Base-by-base conservation (phyloP, 2,113 vertebrate species). In the Aramus guarauna region DNA sequence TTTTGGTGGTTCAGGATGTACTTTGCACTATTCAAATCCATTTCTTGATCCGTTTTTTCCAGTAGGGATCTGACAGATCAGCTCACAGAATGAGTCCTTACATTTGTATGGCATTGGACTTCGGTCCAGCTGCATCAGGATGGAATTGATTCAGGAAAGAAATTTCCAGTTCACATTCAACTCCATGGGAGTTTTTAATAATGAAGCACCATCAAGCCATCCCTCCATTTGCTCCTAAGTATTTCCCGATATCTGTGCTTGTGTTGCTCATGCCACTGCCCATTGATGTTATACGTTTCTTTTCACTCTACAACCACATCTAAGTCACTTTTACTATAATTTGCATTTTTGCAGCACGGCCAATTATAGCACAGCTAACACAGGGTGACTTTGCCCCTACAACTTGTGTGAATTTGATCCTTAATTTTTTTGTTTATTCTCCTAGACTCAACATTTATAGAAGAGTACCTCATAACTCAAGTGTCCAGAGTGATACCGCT, bases 321-420 rank as follows among this genome's bases (percentile, higher is more conserved):
- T 52, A 69, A 75, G 27, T 55, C 29, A 39, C 23, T 75, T 78
- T 32, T 60, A 78, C 10, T 41, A 22, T 32, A 45, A 74, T 59
- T 29, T 53, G 15, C 56, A 68, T 37, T 91, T 95, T 18, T 79
- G 43, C 68, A 76, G 9, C 22, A n/a, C 4, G 10, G 32, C 19
- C 50, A 79, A 56, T 56, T 58, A 67, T 10, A 71, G 41, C 29
- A 73, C 2, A 17, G 39, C 1, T 89, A 20, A 64, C 27, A 74
- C 5, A 9, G 0, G 0, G 20, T 66, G 41, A 79, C 29, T 82
- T 88, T 53, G 19, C 21, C 52, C 16, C 47, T 52, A 1, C 18
- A 72, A 63, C 19, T 26, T 77, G 7, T 29, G 47, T 39, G 36
- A 75, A 56, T 60, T 52, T 18, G 9, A 34, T 71, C 20, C 7